phyloP scores from a whole-genome alignment of 1,140 invertebrate species.

The Drosophila azteca region DNA sequence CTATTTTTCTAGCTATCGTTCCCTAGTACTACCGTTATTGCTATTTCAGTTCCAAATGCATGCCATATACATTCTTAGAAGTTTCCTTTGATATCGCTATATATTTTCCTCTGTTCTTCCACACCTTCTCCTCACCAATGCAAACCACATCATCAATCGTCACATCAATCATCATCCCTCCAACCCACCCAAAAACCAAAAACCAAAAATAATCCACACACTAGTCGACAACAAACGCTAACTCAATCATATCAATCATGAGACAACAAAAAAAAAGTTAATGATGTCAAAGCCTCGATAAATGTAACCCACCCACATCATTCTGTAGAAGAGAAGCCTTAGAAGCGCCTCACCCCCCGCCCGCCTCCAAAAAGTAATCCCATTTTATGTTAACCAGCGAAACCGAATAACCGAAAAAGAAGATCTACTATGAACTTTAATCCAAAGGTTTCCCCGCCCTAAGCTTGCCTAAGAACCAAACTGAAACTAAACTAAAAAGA shows the following conservation, averaged over 20 bases:
- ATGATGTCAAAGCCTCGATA: slow-evolving; percentile 53
- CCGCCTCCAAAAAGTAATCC: slow-evolving; percentile 13
- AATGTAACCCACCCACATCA: slow-evolving; percentile 79
- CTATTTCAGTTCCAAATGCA: slow-evolving; percentile 27
- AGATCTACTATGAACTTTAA: slow-evolving; percentile 33
- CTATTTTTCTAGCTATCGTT: slow-evolving; percentile 52
- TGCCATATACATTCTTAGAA: slow-evolving; percentile 43
- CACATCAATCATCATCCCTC: slow-evolving; percentile 34
- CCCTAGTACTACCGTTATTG: slow-evolving; percentile 33
- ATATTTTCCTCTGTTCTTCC: slow-evolving; percentile 25
- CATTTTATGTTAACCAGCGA: slow-evolving; percentile 25
- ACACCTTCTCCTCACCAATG: slow-evolving; percentile 17
- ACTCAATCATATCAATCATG: slow-evolving; percentile 58
- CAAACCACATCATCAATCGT: slow-evolving; percentile 29
- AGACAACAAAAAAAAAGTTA: slow-evolving; percentile 20
- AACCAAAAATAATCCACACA: slow-evolving; percentile 26
- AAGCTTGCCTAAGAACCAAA: slow-evolving; percentile 52
- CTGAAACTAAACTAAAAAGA: slow-evolving; percentile 14
- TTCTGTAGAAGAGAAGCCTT: slow-evolving; percentile 46
- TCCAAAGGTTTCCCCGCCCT: slow-evolving; percentile 39
- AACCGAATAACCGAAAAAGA: slow-evolving; percentile 18
- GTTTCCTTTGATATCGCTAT: slow-evolving; percentile 32
- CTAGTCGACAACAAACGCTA: slow-evolving; percentile 53
- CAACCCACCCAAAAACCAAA: slow-evolving; percentile 35
- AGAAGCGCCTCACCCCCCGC: slow-evolving; percentile 35